Evolutionary conservation across 2,797 vertebrate species (phyloP).

Genomic region (Enteromius thamalakanensis): DNA sequence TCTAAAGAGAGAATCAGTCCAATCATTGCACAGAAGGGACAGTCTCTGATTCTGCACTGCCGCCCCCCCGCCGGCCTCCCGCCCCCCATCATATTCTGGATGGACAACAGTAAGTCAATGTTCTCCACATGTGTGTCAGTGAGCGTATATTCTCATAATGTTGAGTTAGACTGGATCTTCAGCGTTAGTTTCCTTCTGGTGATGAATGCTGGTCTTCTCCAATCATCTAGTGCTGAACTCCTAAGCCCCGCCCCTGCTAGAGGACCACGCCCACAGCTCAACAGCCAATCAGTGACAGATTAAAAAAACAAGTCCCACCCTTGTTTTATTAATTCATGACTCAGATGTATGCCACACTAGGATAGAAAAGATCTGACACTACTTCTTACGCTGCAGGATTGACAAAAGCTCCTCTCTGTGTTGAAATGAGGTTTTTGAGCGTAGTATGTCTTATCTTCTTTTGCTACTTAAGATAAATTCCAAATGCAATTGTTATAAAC

Average conservation of each 20-base stretch:
- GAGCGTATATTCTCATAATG: background rate
- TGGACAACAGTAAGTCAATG: slow-evolving; percentile 92
- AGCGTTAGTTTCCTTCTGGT: background rate
- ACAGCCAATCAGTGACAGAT: background rate
- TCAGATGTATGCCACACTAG: background rate
- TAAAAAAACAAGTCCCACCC: background rate
- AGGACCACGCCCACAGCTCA: background rate
- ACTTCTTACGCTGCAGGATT: too few relatives aligned
- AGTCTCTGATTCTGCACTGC: slow-evolving; percentile 86
- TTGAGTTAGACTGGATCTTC: background rate
- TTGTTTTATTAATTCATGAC: background rate
- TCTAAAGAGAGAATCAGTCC: slow-evolving; percentile 93
- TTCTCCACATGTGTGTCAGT: background rate
- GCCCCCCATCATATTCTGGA: slow-evolving; percentile 97
- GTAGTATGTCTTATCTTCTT: too few relatives aligned
- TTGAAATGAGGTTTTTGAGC: too few relatives aligned
- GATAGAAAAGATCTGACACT: background rate
- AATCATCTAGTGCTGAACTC: background rate
- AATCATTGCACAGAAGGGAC: slow-evolving; percentile 83
- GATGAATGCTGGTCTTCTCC: background rate
- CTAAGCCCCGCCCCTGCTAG: background rate
- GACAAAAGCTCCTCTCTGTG: too few relatives aligned
- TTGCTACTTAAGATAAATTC: too few relatives aligned
- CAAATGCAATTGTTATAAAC: background rate
- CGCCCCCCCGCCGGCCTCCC: slow-evolving; percentile 92